Percentiles rank a stretch among this genome's conserved stretches.
phyloP scores from a whole-genome alignment of 23 tunicate species.

The Corella eumyota region DNA sequence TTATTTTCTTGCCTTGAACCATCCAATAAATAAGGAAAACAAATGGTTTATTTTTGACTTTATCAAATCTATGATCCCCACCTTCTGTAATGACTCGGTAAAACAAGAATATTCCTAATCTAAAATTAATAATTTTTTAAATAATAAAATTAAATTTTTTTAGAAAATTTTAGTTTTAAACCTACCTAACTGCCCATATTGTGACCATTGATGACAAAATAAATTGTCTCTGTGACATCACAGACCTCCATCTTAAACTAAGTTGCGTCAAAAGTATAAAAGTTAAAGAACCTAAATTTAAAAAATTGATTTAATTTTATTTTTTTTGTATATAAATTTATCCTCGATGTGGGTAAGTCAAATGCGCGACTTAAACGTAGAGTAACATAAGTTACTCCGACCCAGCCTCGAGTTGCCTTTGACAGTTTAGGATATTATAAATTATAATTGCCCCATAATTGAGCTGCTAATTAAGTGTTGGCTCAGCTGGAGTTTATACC shows the following conservation, averaged over 20 bases:
- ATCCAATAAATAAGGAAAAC: conserved; percentile 59
- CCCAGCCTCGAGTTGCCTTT: too few relatives aligned
- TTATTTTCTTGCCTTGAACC: conserved; percentile 77
- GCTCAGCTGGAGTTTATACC: too few relatives aligned
- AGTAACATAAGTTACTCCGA: too few relatives aligned
- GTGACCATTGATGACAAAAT: conserved; percentile 24
- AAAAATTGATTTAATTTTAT: not conserved
- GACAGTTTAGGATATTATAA: too few relatives aligned
- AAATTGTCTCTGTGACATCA: conserved; percentile 5
- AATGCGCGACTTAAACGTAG: too few relatives aligned
- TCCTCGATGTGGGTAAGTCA: too few relatives aligned
- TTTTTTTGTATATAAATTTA: too few relatives aligned
- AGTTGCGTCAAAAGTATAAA: conserved; percentile 38
- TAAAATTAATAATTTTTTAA: not conserved
- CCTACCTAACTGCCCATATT: conserved; percentile 56
- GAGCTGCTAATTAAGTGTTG: too few relatives aligned
- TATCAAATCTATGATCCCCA: conserved; percentile 57
- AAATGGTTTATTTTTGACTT: conserved; percentile 51
- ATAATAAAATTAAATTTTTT: not conserved
- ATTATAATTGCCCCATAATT: too few relatives aligned
- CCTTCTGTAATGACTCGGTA: conserved; percentile 48
- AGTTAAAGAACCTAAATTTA: conserved; percentile 36
- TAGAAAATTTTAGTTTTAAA: not conserved
- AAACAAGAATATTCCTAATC: conserved; percentile 49
- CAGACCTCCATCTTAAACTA: conserved; percentile 13